Conservation (phyloP, 2,113 vertebrate genomes). For the Nesospiza acunhae region DNA sequence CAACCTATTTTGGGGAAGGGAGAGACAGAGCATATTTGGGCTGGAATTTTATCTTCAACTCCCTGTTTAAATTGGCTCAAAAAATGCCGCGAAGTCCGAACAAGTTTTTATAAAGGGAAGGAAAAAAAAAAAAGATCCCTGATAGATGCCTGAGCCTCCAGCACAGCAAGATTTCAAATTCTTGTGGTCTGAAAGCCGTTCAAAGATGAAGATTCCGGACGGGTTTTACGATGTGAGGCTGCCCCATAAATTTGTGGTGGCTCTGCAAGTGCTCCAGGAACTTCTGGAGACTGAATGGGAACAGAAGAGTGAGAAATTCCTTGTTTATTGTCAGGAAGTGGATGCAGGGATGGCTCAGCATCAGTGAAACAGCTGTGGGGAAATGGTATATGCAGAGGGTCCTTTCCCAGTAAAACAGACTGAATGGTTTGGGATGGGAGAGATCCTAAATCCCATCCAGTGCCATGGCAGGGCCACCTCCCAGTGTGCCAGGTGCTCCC, state of each 20-base stretch:
- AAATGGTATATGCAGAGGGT: background rate
- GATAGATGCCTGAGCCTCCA: background rate
- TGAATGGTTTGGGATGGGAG: background rate
- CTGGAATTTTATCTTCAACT: constrained; percentile 52
- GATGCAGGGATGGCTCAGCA: background rate
- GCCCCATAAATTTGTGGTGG: background rate
- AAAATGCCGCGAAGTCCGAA: background rate
- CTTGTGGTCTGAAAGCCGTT: constrained; percentile 35
- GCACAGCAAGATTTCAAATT: background rate
- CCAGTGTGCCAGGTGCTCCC: background rate
- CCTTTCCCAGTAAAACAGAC: background rate
- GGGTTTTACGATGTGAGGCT: background rate
- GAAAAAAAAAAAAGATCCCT: background rate
- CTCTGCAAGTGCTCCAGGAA: background rate
- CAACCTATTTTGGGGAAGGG: background rate
- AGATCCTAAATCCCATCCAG: background rate
- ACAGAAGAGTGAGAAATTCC: background rate
- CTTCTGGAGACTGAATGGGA: background rate
- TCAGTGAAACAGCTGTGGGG: background rate
- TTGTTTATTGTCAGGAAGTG: background rate
- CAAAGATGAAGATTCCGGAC: background rate
- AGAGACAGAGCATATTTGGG: background rate
- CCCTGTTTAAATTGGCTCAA: constrained; percentile 39
- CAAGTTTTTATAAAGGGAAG: background rate
- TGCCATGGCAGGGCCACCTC: accelerated